Evolutionary conservation across 2,888 invertebrate genomes (phyloP).

Genomic region (Drosophila helvetica): DNA sequence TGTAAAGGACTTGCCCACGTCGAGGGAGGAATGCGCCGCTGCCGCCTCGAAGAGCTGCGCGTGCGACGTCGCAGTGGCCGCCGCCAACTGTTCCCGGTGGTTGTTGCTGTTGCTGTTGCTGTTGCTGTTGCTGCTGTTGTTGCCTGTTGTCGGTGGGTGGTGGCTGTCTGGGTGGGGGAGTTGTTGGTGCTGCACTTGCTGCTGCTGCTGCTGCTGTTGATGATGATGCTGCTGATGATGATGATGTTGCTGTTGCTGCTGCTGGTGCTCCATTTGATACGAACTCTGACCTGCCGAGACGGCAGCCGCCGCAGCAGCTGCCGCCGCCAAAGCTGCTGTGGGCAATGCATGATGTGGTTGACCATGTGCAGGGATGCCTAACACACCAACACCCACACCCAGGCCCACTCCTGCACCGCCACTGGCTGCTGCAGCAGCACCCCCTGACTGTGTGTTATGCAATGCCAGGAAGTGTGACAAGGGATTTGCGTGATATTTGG

Average conservation of each 20-base stretch:
- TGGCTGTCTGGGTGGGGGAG: constrained; percentile 62
- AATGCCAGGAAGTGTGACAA: constrained; percentile 84
- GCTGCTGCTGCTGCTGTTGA: constrained; percentile 53
- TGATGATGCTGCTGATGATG: constrained; percentile 54
- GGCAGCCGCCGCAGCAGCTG: constrained; percentile 66
- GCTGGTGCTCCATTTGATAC: constrained; percentile 72
- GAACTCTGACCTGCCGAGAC: constrained; percentile 73
- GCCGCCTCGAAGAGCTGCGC: constrained; percentile 79
- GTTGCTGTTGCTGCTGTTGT: constrained; percentile 46
- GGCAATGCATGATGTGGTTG: constrained; percentile 74
- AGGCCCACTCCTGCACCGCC: constrained; percentile 35
- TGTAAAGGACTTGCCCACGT: constrained; percentile 90
- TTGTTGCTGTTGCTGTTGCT: constrained; percentile 48
- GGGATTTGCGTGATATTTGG: constrained; percentile 84
- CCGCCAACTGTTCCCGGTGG: constrained; percentile 65
- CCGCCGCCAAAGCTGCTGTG: constrained; percentile 74
- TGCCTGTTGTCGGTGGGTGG: constrained; percentile 52
- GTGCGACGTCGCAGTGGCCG: constrained; percentile 71
- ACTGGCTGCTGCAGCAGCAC: constrained; percentile 47
- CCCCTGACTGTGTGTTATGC: constrained; percentile 80
- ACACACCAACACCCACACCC: constrained; percentile 8
- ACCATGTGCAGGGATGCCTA: constrained; percentile 58
- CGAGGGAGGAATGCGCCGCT: constrained; percentile 82
- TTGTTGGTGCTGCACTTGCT: constrained; percentile 55
- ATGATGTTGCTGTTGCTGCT: constrained; percentile 53